phyloP scores from a whole-genome alignment of 2,888 invertebrate genomes.

The Amaurobius ferox region DNA sequence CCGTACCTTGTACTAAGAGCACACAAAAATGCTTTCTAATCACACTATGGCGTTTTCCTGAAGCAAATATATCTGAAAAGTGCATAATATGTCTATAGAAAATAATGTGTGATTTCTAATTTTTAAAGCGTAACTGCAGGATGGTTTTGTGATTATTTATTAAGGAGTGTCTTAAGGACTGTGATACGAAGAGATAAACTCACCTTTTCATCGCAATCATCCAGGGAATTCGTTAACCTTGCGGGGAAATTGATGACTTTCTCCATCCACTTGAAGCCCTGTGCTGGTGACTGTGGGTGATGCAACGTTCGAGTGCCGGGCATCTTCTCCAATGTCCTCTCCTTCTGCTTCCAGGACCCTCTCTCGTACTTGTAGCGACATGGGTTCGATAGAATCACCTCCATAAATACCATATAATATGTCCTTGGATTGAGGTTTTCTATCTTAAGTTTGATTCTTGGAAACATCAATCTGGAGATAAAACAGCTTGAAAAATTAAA shows the following conservation, averaged over 20 bases:
- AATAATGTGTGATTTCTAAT: no score
- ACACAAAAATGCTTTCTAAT: no score
- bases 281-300: not conserved
- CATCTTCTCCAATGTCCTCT: not conserved
- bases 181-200: no score
- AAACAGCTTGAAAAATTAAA: no score
- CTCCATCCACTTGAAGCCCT: not conserved
- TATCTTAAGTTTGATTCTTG: not conserved
- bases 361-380: not conserved
- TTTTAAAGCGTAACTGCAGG: no score
- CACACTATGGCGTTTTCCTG: no score
- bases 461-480: slow-evolving; percentile 11
- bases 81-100: no score
- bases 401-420: not conserved
- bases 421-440: not conserved
- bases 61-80: no score
- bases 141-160: no score
- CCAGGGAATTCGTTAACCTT: not conserved
- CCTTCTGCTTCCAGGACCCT: not conserved
- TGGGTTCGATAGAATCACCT: not conserved
- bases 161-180: no score
- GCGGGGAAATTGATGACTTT: not conserved
- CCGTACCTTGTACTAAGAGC: no score
- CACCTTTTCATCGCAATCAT: not conserved
- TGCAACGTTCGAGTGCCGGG: not conserved